Evolutionary conservation across 2,113 vertebrate species (phyloP), one percentile per base, ranked within the genome.

Genomic region (Pitta sordida): DNA sequence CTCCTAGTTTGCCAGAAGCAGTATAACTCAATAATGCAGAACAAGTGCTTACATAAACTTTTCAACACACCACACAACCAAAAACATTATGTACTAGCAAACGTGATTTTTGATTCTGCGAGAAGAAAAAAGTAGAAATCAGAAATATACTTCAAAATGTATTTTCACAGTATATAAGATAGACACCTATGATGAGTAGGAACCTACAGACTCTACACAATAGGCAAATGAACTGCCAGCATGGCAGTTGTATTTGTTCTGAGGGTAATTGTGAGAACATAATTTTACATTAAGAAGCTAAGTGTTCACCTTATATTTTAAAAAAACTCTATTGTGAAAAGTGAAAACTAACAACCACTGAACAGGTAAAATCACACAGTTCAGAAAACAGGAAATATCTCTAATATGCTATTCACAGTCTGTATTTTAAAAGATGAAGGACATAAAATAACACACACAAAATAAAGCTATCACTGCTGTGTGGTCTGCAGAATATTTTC

Each of bases 391-490:
- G 58, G 46, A 76, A 95, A 51, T 37, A 82, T 39, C 17, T 82
- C 59, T 65, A 90, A 55, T 36, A 37, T 15, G 37, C 14, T 84
- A 30, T 55, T 77, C 34, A n/a, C 11, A 43, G 69, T 18, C 58
- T 34, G 21, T 68, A 65, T 69, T 70, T 82, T 63, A 91, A 73
- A 93, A 86, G 58, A 49, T 82, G 86, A 95, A 96, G 83, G 23
- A 78, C 34, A 32, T 16, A 70, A 4, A 44, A 34, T 21, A 51
- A 63, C 9, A 30, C 7, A 82, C 9, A 83, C 29, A 96, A 96
- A 96, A 96, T 74, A 94, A 96, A 96, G 81, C 88, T 80, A 83
- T 58, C 48, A 80, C 44, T 88, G 60, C 63, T 96, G 48, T 83
- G 29, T 59, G 69, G 90, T 82, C 90, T 87, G 90, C 88, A 86